phyloP scores from a whole-genome alignment of 2,888 invertebrate species.

The Drosophila meridiana region DNA sequence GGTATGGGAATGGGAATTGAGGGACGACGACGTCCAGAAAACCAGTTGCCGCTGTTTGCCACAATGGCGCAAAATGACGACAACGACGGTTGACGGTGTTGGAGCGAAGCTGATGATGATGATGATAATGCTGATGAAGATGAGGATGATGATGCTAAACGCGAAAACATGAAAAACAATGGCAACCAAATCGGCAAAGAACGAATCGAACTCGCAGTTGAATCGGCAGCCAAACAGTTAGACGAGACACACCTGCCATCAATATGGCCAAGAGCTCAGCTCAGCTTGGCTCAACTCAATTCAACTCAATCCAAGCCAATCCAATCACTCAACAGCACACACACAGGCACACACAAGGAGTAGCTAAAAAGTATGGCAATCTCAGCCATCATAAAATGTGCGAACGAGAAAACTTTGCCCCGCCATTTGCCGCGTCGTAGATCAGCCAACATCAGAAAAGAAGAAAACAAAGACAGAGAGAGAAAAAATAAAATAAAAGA shows the following conservation, averaged over 20 bases:
- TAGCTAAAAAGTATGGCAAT: constrained; percentile 74
- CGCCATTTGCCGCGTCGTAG: constrained; percentile 71
- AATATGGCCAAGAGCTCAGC: constrained; percentile 10
- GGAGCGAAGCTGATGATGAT: constrained; percentile 17
- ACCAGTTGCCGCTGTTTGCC: constrained; percentile 63
- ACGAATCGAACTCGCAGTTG: constrained; percentile 35
- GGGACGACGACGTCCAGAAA: constrained; percentile 51
- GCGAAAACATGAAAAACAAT: constrained; percentile 50
- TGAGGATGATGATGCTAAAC: constrained; percentile 29
- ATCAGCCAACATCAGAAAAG: constrained; percentile 48
- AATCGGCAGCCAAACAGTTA: constrained; percentile 50
- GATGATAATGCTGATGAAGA: constrained; percentile 33
- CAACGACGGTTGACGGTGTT: constrained; percentile 24
- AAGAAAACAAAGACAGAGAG: background rate
- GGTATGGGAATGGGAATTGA: constrained; percentile 9
- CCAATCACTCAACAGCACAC: constrained; percentile 70
- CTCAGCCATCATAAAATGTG: constrained; percentile 76
- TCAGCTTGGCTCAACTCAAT: constrained; percentile 10
- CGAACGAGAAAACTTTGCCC: constrained; percentile 61
- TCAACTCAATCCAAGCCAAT: constrained; percentile 60
- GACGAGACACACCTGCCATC: constrained; percentile 66
- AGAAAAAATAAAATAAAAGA: constrained; percentile 19
- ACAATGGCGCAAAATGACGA: constrained; percentile 49
- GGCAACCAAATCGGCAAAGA: constrained; percentile 58
- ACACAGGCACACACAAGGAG: constrained; percentile 25